phyloP scores from a whole-genome alignment of 1,140 invertebrate species.

The Lepidotrigona ventralis region DNA sequence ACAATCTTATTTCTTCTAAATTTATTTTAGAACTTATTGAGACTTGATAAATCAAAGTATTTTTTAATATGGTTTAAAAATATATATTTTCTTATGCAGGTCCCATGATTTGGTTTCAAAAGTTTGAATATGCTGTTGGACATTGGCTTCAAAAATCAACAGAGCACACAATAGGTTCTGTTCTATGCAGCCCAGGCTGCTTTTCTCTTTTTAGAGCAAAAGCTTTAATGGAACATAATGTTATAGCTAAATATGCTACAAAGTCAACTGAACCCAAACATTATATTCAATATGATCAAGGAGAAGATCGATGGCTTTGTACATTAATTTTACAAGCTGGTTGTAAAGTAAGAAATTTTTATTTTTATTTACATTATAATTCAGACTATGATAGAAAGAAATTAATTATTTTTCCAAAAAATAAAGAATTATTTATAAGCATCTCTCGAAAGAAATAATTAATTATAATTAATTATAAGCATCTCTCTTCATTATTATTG shows the following conservation, averaged over 20 bases:
- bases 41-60: background rate
- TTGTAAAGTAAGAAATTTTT: slow-evolving; percentile 84
- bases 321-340: slow-evolving; percentile 92
- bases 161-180: slow-evolving; percentile 94
- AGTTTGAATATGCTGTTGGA: slow-evolving; percentile 96
- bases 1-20: background rate
- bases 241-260: slow-evolving; percentile 93
- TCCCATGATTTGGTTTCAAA: slow-evolving; percentile 96
- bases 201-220: slow-evolving; percentile 94
- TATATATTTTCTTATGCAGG: slow-evolving; percentile 77
- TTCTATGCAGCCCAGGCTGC: slow-evolving; percentile 94
- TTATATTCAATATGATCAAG: slow-evolving; percentile 96
- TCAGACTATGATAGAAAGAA: background rate
- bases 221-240: slow-evolving; percentile 94
- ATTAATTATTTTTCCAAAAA: background rate
- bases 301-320: slow-evolving; percentile 93
- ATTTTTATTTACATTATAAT: background rate
- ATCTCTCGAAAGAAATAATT: too few relatives aligned
- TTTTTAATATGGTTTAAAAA: slow-evolving; percentile 3
- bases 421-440: background rate
- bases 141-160: slow-evolving; percentile 98
- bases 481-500: slow-evolving; percentile 10
- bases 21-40: background rate
- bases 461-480: background rate
- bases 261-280: slow-evolving; percentile 90